Conservation (phyloP, 2,797 vertebrate genomes). For the Rhinatrema bivittatum region DNA sequence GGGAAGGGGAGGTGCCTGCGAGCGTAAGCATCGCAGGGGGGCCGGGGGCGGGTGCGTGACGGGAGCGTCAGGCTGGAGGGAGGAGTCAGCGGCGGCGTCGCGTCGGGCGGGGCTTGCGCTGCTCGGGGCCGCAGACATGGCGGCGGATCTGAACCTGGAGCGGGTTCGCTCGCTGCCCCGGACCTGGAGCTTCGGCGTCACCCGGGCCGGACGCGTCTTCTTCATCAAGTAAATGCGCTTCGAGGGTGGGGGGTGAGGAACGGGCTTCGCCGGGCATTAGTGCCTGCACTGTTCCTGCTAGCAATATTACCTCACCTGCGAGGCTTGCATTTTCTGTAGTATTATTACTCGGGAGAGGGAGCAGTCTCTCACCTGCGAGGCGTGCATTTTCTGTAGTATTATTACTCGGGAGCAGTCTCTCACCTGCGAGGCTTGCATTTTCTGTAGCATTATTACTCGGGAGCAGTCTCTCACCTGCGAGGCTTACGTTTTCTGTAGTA, state of each 20-base stretch:
- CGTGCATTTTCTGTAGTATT: too few relatives aligned
- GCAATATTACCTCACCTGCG: too few relatives aligned
- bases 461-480: too few relatives aligned
- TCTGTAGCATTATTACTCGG: too few relatives aligned
- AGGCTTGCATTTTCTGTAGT: too few relatives aligned
- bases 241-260: background rate
- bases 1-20: constrained; percentile 12
- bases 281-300: too few relatives aligned
- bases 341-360: too few relatives aligned
- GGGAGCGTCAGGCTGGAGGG: background rate
- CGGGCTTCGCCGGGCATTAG: background rate
- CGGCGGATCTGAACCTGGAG: constrained; percentile 81
- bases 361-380: too few relatives aligned
- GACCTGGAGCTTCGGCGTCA: constrained; percentile 84
- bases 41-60: constrained; percentile 19
- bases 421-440: too few relatives aligned
- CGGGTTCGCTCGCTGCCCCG: constrained; percentile 80
- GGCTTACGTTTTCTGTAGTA: too few relatives aligned
- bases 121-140: constrained; percentile 70
- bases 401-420: too few relatives aligned
- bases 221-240: constrained; percentile 78
- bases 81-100: constrained; percentile 10
- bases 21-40: constrained; percentile 7
- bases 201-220: constrained; percentile 85
- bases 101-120: constrained; percentile 24